Evolutionary conservation across 2,113 vertebrate genomes (phyloP).

Genomic region (Cryptotis parvus): DNA sequence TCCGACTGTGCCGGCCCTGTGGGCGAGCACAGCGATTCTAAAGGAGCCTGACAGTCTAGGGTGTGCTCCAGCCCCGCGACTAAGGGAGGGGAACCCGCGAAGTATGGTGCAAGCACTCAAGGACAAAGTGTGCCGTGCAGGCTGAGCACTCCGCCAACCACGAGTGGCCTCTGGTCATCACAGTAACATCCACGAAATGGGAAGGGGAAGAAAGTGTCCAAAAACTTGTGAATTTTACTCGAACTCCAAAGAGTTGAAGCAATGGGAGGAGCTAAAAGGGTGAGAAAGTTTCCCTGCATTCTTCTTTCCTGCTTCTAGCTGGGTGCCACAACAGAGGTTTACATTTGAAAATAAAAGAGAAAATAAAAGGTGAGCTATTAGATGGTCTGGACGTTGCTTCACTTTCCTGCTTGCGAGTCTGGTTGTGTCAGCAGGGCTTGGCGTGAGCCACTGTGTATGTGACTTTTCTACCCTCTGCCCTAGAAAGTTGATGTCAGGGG

Average conservation of each 20-base stretch:
- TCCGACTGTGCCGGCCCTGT: neutral
- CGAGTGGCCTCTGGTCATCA: too few relatives aligned
- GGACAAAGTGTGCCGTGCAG: too few relatives aligned
- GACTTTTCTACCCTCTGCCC: constrained; percentile 79
- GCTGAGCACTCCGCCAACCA: too few relatives aligned
- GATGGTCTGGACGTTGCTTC: neutral
- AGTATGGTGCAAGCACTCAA: too few relatives aligned
- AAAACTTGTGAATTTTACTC: neutral
- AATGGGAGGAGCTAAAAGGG: neutral
- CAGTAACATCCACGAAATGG: too few relatives aligned
- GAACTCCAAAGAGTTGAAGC: constrained; percentile 1
- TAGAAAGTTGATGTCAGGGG: constrained; percentile 70
- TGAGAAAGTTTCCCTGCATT: neutral
- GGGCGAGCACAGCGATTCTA: too few relatives aligned
- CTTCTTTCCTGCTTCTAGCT: neutral
- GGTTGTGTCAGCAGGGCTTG: constrained; percentile 72
- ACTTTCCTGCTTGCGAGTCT: constrained; percentile 35
- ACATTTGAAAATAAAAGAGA: constrained; percentile 6
- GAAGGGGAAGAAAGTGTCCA: neutral
- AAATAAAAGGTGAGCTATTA: neutral
- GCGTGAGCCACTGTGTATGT: constrained; percentile 72
- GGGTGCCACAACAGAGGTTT: constrained; percentile 1
- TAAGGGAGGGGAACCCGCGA: too few relatives aligned
- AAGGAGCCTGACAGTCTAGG: too few relatives aligned
- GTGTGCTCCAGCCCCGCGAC: too few relatives aligned